Evolutionary conservation across 2,888 invertebrate species (phyloP), one percentile per base, ranked within the genome.

Genomic region (Heteromurus nitidus): DNA sequence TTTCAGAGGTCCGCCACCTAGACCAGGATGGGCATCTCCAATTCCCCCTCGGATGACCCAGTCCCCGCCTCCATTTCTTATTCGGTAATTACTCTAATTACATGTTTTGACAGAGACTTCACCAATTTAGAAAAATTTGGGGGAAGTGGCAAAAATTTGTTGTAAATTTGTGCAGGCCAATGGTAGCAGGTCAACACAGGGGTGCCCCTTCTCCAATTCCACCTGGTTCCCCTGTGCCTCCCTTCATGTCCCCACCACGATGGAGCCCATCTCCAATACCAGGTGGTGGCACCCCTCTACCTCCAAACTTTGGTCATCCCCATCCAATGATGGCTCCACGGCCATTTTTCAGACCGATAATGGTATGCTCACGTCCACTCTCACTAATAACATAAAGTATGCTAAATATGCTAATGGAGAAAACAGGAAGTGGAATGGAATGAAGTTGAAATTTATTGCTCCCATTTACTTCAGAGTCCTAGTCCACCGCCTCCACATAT

Each of bases 31-130:
- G 82, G 76, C 73, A 18, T 85, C 85, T 2, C 85, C 85, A 1
- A 80, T 84, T 62, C 85, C 83, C 36, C 82, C 75, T 11, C 72
- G 80, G 11, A 85, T 83, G 82, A 82, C 83, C 13, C 84, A 84
- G 60, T 81, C 84, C 0, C 85, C 85, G 0, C 85, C 85, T 16
- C 85, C 84, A 30, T 85, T 85, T 67, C 82, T 85, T 11, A 84
- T 85, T 50, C 67, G 85, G 85, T 85, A 67, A n/a, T n/a, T n/a
- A n/a, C n/a, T n/a, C n/a, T n/a, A n/a, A n/a, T n/a, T n/a, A n/a
- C n/a, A n/a, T n/a, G n/a, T n/a, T n/a, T n/a, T n/a, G n/a, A n/a
- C n/a, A n/a, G n/a, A n/a, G n/a, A n/a, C n/a, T n/a, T n/a, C n/a
- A n/a, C n/a, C n/a, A n/a, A n/a, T n/a, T n/a, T n/a, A n/a, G n/a